Base-by-base conservation (phyloP, 2,113 vertebrate genomes). In the Larimichthys polyactis region DNA sequence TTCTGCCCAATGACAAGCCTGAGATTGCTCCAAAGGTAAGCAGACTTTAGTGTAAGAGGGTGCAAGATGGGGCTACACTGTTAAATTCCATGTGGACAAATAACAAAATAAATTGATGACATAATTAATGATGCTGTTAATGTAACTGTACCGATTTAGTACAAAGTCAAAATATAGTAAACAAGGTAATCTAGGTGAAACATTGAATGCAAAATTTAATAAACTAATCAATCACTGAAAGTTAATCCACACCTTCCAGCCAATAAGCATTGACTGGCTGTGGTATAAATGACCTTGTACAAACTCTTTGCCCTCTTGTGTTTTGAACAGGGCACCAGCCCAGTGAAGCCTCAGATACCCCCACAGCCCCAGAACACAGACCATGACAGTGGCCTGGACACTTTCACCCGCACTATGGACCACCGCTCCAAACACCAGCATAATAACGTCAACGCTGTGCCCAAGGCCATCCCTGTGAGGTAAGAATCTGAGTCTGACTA, bases 391-490 rank as follows among this genome's bases (percentile, higher is more conserved):
- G 96, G 96, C 22, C 83, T 96, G 78, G 97, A 98, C 84, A 96
- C 96, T 2, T 97, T 97, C 89, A 95, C 96, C 11, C 91, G 96
- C 79, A 97, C 96, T n/a, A 79, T 94, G 2, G 97, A 98, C 64
- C 91, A 92, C 88, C 96, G 97, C 74, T 92, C 97, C 74, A 98
- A 98, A 89, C 97, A 97, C 91, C 98, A 97, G 93, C 93, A 96
- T 83, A 99, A 99, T 91, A 99, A 95, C 71, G 86, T 97, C 88
- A 97, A 96, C 75, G 94, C 97, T 52, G 95, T 97, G 77, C 97
- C 98, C 90, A 98, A 98, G 94, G 97, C 98, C 89, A 95, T 99
- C 90, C 97, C 98, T 16, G 97, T 99, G 88, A 99, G 98, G 98
- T 99, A 92, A 82, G 19, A 3, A 36, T n/a, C 46, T 44, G 67